These are phyloP conservation scores for Chalcis sispes DNA, from an alignment of 2,888 invertebrate species.

Conservation along the genomic window DNA sequence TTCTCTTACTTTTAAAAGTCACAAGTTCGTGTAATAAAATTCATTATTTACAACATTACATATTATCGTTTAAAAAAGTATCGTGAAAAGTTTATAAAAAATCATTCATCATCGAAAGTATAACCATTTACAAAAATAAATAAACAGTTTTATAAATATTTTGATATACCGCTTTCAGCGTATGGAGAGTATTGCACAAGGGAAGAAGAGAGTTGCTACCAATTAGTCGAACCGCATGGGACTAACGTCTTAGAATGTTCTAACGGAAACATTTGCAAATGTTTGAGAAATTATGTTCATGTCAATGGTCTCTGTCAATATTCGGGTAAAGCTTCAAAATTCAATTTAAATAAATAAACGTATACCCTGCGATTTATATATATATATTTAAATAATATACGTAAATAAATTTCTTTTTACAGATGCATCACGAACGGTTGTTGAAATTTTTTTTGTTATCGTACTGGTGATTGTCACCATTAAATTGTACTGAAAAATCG, in stretches of 20 bases:
- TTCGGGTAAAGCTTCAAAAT: constrained; percentile 34
- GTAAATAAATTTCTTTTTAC: neutral
- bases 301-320: neutral
- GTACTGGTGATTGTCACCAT: neutral
- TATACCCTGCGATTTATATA: neutral
- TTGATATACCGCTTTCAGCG: constrained; percentile 14
- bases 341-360: neutral
- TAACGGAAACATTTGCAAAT: constrained; percentile 23
- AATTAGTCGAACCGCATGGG: neutral
- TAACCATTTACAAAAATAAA: too few species aligned
- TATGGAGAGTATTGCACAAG: constrained; percentile 27
- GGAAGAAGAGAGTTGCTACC: constrained; percentile 46
- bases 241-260: constrained; percentile 37
- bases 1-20: too few species aligned
- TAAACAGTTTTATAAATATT: neutral
- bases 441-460: neutral
- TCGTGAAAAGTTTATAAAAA: too few species aligned
- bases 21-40: too few species aligned
- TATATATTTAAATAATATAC: neutral
- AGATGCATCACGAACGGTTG: neutral
- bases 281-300: constrained; percentile 9
- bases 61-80: too few species aligned
- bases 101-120: too few species aligned
- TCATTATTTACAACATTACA: too few species aligned
- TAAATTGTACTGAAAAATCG: neutral